A percentile compares a stretch with the other conserved stretches of the same genome.
phyloP scores from a whole-genome alignment of 1,140 invertebrate genomes.

The Pseudomyrmex sp. region DNA sequence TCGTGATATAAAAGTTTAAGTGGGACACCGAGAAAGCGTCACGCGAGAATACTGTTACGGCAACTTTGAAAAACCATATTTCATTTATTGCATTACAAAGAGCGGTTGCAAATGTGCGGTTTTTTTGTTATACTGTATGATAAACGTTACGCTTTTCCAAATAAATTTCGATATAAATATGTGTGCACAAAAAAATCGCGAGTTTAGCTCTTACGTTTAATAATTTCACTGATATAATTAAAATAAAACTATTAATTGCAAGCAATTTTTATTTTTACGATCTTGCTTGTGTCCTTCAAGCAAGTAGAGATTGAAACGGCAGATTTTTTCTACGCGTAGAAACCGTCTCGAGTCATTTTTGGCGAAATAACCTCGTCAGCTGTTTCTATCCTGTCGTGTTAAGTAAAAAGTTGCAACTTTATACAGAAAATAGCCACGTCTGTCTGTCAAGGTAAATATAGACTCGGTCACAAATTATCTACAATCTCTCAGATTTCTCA shows the following conservation, averaged over 20 bases:
- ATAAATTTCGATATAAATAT: too few species aligned
- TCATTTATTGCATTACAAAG: too few species aligned
- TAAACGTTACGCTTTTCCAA: too few species aligned
- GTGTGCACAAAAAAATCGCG: too few species aligned
- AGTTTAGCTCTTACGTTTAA: too few species aligned
- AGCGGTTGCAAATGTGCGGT: too few species aligned
- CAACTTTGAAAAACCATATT: neutral
- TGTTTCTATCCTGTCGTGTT: neutral
- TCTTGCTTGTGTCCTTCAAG: neutral
- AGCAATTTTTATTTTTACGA: too few species aligned
- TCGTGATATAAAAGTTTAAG: neutral
- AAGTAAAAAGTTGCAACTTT: neutral
- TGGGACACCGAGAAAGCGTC: neutral
- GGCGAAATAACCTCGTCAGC: neutral
- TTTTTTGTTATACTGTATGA: too few species aligned
- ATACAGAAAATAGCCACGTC: neutral
- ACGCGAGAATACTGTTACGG: neutral
- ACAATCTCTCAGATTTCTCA: too few species aligned
- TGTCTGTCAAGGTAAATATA: neutral
- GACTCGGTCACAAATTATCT: neutral
- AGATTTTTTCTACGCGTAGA: neutral
- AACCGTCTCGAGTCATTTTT: constrained; percentile 12
- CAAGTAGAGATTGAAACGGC: too few species aligned
- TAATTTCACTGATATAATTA: too few species aligned
- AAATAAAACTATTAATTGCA: too few species aligned